phyloP scores from a whole-genome alignment of 1,140 invertebrate species.

The Drusus annulatus region DNA sequence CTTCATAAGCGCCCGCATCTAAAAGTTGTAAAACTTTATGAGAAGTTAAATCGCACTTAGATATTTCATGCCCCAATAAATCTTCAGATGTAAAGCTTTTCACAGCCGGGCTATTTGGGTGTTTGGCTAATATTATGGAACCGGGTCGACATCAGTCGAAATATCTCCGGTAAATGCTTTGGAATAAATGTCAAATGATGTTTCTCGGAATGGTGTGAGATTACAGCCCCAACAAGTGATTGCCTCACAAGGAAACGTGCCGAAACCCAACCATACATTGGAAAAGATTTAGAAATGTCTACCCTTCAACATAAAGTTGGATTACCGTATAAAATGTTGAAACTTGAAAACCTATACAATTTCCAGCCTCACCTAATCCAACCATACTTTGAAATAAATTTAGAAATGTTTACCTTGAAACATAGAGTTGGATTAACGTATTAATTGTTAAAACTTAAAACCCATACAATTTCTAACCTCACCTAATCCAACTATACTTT shows the following conservation, averaged over 20 bases:
- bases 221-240: background rate
- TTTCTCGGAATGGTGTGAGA: background rate
- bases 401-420: no score
- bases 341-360: no score
- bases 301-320: background rate
- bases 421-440: no score
- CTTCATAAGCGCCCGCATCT: background rate
- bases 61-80: constrained; percentile 23
- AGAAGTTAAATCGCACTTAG: constrained; percentile 6
- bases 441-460: no score
- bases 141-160: background rate
- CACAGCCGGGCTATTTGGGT: background rate
- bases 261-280: background rate
- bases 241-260: background rate
- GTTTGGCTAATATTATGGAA: background rate
- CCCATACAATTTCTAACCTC: no score
- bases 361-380: no score
- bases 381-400: no score
- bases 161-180: background rate
- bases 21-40: constrained; percentile 24
- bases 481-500: no score
- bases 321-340: background rate
- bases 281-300: background rate
- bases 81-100: background rate
- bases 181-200: constrained; percentile 20